Evolutionary conservation across 2,113 vertebrate species (phyloP), one percentile per base, ranked within the genome.

Genomic region (Neolamprologus caudopunctatus): DNA sequence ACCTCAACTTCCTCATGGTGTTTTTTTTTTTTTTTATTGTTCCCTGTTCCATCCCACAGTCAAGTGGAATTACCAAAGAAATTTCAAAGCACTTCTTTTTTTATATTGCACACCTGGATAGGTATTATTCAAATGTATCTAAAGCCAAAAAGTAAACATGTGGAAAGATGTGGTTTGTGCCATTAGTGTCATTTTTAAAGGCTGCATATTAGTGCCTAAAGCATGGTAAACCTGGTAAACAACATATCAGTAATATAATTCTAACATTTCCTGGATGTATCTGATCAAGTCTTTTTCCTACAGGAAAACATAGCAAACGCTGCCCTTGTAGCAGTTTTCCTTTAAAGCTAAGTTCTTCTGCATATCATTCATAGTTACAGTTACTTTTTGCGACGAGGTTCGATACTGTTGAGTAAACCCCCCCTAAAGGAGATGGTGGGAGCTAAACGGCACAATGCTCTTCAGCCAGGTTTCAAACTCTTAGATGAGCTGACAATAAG

Each of bases 391-490:
- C 14, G 51, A 51, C 57, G 42, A 2, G 28, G 5, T 68, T 42
- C 7, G 11, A 21, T 40, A 37, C 33, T 61, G 31, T 53, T 78
- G 21, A 85, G 63, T 83, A 75, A 83, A 37, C 0, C 33, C 35
- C 71, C 55, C 80, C 51, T 35, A 3, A 26, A 31, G n/a, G 71
- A 61, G 50, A 80, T 26, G 63, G 82, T 53, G 75, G 85, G 1
- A 50, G 81, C 78, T 50, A 78, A 66, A 57, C 35, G 17, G 17
- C 47, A 86, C 42, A n/a, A n/a, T 5, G 75, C 12, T 82, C n/a
- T 28, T 45, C 40, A 79, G 17, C 3, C 61, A 58, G 53, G 11
- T 73, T 51, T 73, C 24, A 86, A 13, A 40, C 14, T 45, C 7
- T 63, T 51, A n/a, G 4, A 87, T 63, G 54, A 84, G 42, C 5